phyloP scores from a whole-genome alignment of 1,140 invertebrate species.

The Nomia melanderi region DNA sequence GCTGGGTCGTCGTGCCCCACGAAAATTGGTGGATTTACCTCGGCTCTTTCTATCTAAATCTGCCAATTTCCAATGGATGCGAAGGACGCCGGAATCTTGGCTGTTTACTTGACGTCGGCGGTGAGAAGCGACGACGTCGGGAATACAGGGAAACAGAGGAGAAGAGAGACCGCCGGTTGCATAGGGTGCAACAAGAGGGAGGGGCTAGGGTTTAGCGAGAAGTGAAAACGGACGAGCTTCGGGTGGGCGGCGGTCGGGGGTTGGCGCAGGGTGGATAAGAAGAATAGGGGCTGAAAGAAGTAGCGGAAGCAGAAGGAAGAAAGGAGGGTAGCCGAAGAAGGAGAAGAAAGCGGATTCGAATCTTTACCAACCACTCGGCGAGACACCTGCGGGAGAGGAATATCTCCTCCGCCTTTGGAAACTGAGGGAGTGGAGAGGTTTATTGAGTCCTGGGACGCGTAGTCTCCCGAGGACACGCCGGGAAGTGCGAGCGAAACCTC shows the following conservation, averaged over 20 bases:
- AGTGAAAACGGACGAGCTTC: background rate
- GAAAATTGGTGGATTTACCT: constrained; percentile 55
- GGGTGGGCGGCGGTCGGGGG: background rate
- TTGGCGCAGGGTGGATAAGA: background rate
- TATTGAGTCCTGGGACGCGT: constrained; percentile 68
- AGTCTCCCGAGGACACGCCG: constrained; percentile 64
- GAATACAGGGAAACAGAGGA: constrained; percentile 36
- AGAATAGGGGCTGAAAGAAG: background rate
- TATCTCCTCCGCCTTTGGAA: constrained; percentile 65
- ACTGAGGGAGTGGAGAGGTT: constrained; percentile 65
- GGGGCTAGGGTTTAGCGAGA: background rate
- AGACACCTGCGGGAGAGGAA: constrained; percentile 65
- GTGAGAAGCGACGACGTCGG: constrained; percentile 53
- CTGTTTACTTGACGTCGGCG: constrained; percentile 60
- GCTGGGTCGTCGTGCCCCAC: background rate
- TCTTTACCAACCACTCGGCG: constrained; percentile 67
- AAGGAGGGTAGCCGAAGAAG: constrained; percentile 34
- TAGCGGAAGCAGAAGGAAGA: background rate
- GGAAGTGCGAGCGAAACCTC: constrained; percentile 66
- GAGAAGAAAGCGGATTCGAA: constrained; percentile 68
- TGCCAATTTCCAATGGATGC: constrained; percentile 64
- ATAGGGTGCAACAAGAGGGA: background rate
- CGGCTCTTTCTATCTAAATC: constrained; percentile 53
- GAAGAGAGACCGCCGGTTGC: background rate
- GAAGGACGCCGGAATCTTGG: constrained; percentile 44